These are phyloP conservation scores for Hirudinaria manillensis DNA, from an alignment of 2,888 invertebrate genomes.

Conservation along the genomic window DNA sequence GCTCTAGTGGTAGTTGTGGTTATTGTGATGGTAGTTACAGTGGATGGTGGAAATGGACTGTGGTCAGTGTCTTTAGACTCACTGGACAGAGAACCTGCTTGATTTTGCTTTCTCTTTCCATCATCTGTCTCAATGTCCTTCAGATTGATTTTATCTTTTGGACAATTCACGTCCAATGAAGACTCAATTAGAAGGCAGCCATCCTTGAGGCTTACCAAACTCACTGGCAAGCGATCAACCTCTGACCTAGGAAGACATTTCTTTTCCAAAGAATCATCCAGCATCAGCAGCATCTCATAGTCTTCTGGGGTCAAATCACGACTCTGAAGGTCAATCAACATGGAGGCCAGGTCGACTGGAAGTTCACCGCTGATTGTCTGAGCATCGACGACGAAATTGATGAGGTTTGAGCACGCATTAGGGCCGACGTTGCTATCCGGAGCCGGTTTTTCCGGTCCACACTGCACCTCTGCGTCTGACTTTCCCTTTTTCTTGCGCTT, in stretches of 20 bases:
- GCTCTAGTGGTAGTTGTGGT: not conserved
- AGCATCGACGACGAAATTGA: conserved; percentile 22
- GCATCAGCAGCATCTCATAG: conserved; percentile 47
- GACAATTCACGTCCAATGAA: not conserved
- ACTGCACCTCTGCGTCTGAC: not conserved
- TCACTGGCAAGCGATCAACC: conserved; percentile 34
- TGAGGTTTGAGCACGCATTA: not conserved
- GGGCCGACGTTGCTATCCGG: not conserved
- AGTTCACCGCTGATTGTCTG: conserved; percentile 35
- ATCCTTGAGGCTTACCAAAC: not conserved
- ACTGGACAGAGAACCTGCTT: not conserved
- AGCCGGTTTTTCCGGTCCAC: not conserved
- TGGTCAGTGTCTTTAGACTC: not conserved
- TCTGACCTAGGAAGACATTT: conserved; percentile 45
- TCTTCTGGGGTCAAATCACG: conserved; percentile 52
- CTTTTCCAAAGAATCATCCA: conserved; percentile 48
- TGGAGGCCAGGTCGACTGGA: conserved; percentile 39
- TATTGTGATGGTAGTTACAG: not conserved
- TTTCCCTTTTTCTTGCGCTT: not conserved
- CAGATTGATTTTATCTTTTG: not conserved
- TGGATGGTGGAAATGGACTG: not conserved
- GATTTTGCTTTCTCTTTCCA: not conserved
- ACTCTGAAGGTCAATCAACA: conserved; percentile 48
- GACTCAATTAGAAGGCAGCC: not conserved
- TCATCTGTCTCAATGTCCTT: not conserved